Base-by-base conservation (phyloP, 2,888 invertebrate genomes). In the Brenthis daphne region DNA sequence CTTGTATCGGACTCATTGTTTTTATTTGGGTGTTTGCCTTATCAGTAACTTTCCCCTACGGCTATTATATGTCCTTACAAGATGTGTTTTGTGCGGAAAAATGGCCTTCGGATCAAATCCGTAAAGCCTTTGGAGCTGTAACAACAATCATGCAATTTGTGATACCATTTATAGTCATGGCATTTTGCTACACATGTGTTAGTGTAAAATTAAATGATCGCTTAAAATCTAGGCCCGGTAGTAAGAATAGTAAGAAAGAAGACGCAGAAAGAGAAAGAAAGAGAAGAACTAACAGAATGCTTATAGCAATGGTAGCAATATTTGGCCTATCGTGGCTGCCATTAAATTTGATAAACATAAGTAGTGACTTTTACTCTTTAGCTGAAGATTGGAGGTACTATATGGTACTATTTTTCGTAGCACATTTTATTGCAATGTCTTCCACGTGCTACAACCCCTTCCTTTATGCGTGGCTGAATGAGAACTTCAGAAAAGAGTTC, bases 371-470 rank as follows among this genome's bases (percentile, higher is more conserved):
- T 78, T 94, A 95, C 81, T 93, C 93, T 20, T 89, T 93, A 16
- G 94, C 94, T 51, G 94, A 93, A 78, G 88, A 94, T 77, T 96
- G 96, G 95, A 92, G 91, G 58, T 96, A 96, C 83, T 96, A 96
- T 84, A 95, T 95, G 84, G 90, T 97, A 63, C 92, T 95, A 74
- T 98, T 97, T 85, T 96, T 98, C 84, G 86, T 96, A 71, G 94
- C 96, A 6, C 98, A 98, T 84, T 95, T 97, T 70, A 94, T 98
- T 75, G 98, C 98, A 51, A 98, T 98, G 98, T 97, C 97, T 79
- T 98, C 98, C 69, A 98, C 97, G 2, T 97, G 98, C 85, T 98
- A 98, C 93, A 98, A 98, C 85, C 98, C 98, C 0, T 97, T 98
- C 83, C 93, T 98, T 14, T 98, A 98, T 89, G 98, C 98, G 20